Evolutionary conservation across 2,113 vertebrate genomes (phyloP), one percentile per base, ranked within the genome.

Genomic region (Colius striatus): DNA sequence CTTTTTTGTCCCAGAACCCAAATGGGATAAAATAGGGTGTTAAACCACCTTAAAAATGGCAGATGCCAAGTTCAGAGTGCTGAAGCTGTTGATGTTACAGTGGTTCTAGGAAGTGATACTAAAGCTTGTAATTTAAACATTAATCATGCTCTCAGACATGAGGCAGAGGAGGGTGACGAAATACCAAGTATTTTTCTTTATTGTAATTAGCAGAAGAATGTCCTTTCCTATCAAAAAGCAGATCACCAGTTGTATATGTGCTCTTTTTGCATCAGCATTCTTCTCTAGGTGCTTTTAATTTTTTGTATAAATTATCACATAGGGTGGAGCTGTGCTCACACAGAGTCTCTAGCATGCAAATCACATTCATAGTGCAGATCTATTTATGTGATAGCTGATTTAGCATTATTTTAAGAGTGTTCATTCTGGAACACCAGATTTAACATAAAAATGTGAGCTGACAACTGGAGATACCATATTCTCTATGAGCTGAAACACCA

Each of bases 321-420:
- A 7, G 58, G 93, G 67, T 22, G 43, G 91, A 92, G 85, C 74
- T 85, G 61, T 53, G 79, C 74, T 94, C 79, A 77, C 0, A 1
- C 72, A 71, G 89, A 81, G 85, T 71, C 85, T 77, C 96, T 91
- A 85, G 61, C 80, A 91, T 87, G 77, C 87, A 93, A 84, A 96
- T 78, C 94, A 93, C 86, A 78, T n/a, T 61, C 83, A 73, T 55
- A 72, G 58, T 61, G 83, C 76, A 94, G 65, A 60, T 82, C 86
- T 94, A 80, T 90, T 93, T 95, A 76, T 34, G 36, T 51, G 92
- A 83, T 71, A 90, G 89, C 85, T 95, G 89, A 95, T 83, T 79
- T 95, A 94, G 87, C 60, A 63, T 57, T 78, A 95, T 86, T 87
- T 5, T 76, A 84, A 79, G 38, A 85, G 43, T 71, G 63, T 77